Conservation (phyloP, 2,888 invertebrate genomes). For the Philopedon plagiatum region DNA sequence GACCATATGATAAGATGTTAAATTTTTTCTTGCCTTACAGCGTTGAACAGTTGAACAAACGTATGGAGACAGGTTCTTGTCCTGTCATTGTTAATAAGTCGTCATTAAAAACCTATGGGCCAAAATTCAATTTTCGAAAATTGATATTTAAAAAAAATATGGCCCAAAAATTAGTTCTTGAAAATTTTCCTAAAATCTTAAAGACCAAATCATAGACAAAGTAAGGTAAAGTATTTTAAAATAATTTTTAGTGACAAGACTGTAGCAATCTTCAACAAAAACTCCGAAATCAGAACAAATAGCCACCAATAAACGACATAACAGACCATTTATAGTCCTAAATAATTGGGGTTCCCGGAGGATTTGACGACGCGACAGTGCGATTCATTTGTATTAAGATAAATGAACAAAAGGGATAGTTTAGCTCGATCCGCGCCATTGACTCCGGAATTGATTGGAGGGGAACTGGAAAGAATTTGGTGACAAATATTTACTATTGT, state of each 20-base stretch:
- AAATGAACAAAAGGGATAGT: conserved; percentile 33
- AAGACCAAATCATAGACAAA: too few species aligned
- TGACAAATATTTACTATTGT: conserved; percentile 19
- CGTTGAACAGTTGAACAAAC: too few species aligned
- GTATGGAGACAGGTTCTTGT: too few species aligned
- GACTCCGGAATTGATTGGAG: conserved; percentile 27
- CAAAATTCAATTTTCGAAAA: too few species aligned
- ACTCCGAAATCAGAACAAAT: conserved; percentile 28
- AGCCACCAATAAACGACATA: conserved; percentile 31
- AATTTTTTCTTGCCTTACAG: too few species aligned
- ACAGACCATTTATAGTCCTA: conserved; percentile 31
- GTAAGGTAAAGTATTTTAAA: too few species aligned
- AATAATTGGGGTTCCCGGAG: conserved; percentile 32
- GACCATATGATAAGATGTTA: too few species aligned
- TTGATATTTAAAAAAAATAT: too few species aligned
- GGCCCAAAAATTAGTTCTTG: too few species aligned
- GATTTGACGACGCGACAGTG: conserved; percentile 34
- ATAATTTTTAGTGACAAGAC: conserved; percentile 3
- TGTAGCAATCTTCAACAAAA: background rate
- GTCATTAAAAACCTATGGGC: too few species aligned
- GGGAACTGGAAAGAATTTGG: conserved; percentile 1
- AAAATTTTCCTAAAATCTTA: too few species aligned
- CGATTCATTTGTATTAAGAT: conserved; percentile 39
- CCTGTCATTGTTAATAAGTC: too few species aligned
- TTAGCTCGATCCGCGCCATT: conserved; percentile 34